Conservation (phyloP, 2,113 vertebrate genomes). For the Amphiprion ocellaris region DNA sequence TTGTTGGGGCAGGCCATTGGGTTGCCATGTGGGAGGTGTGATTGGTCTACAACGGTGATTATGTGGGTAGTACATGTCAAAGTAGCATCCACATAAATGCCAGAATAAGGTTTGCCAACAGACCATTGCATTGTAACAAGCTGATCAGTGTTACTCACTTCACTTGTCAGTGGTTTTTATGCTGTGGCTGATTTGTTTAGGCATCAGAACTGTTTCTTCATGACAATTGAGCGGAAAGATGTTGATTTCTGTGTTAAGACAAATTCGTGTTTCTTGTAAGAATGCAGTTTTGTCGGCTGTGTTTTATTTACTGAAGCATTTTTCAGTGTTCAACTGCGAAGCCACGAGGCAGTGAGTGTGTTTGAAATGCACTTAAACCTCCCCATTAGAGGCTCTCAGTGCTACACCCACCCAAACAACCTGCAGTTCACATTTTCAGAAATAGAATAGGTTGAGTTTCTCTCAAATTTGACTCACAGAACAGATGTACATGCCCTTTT, state of each 20-base stretch:
- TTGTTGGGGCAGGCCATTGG: too few relatives aligned
- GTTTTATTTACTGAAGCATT: constrained; percentile 49
- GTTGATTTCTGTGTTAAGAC: constrained; percentile 5
- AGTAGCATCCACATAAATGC: too few relatives aligned
- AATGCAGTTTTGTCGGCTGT: constrained; percentile 7
- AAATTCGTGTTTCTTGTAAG: constrained; percentile 22
- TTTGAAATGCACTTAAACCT: constrained; percentile 68
- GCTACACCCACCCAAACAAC: constrained; percentile 75
- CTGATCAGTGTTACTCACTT: too few relatives aligned
- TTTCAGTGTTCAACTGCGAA: constrained; percentile 50
- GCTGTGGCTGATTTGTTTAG: too few relatives aligned
- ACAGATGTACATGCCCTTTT: constrained; percentile 58
- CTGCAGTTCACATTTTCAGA: constrained; percentile 69
- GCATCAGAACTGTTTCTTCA: background rate
- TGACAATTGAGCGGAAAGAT: constrained; percentile 1
- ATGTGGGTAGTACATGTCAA: too few relatives aligned
- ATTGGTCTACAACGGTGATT: too few relatives aligned
- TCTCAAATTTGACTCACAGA: constrained; percentile 61
- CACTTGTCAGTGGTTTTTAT: too few relatives aligned
- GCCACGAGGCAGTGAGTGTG: constrained; percentile 37
- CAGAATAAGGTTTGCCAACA: too few relatives aligned
- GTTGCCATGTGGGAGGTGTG: too few relatives aligned
- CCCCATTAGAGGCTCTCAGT: constrained; percentile 69
- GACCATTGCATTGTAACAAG: too few relatives aligned
- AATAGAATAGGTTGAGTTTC: constrained; percentile 64